Percentiles rank a stretch among this genome's conserved stretches.
Evolutionary conservation across 92 coral and sea anemone species (phyloP).

Genomic region (Phymanthus crucifer): DNA sequence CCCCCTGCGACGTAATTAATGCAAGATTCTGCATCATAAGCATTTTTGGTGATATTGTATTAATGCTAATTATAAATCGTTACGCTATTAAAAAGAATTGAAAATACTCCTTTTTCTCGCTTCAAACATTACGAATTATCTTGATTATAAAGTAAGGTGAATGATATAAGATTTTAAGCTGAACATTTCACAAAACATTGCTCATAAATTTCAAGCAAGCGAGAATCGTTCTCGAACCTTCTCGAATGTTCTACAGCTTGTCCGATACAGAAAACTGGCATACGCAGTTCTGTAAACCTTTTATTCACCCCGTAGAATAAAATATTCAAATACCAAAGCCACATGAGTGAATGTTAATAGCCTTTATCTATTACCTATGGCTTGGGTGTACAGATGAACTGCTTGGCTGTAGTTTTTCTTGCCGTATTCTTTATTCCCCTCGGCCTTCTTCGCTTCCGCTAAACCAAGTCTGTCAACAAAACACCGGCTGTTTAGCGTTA

Average conservation of each 20-base stretch:
- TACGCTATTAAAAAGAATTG: too few species aligned
- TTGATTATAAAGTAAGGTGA: neutral
- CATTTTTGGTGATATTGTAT: too few species aligned
- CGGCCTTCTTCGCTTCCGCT: constrained; percentile 90
- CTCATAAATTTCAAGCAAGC: neutral
- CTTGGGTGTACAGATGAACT: constrained; percentile 78
- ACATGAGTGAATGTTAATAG: neutral
- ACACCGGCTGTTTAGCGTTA: neutral
- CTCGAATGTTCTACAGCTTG: constrained; percentile 19
- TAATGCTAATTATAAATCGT: too few species aligned
- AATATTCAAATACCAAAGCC: neutral
- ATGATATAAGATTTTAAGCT: neutral
- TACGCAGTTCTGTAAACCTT: too few species aligned
- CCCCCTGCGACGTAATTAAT: too few species aligned
- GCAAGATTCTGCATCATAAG: too few species aligned
- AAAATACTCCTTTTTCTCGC: too few species aligned
- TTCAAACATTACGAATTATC: neutral
- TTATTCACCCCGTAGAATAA: neutral
- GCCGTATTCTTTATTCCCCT: constrained; percentile 83
- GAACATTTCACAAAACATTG: neutral
- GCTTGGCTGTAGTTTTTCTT: constrained; percentile 79
- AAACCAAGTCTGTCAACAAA: constrained; percentile 54
- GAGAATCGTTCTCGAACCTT: constrained; percentile 2
- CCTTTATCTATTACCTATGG: constrained; percentile 72
- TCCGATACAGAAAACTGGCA: too few species aligned